These are phyloP conservation scores for Anniella stebbinsi DNA, from an alignment of 2,797 vertebrate species.

Conservation along the genomic window DNA sequence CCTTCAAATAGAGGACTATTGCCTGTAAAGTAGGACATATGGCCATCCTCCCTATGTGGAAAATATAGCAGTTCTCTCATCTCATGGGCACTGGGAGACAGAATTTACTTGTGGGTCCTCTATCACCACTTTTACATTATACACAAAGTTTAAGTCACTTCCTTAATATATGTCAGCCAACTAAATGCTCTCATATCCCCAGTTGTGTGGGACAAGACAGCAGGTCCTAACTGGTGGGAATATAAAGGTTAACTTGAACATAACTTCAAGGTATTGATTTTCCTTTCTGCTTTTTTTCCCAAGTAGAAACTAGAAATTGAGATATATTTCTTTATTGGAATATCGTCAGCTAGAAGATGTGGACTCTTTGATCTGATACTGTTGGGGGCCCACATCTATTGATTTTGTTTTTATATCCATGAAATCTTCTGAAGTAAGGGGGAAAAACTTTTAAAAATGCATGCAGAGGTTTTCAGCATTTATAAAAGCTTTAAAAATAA, in stretches of 20 bases:
- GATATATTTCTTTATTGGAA: constrained; percentile 38
- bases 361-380: not conserved
- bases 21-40: too few species aligned
- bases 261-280: constrained; percentile 9
- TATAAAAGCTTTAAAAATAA: not conserved
- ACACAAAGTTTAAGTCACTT: not conserved
- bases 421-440: constrained; percentile 15
- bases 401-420: constrained; percentile 25
- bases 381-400: not conserved
- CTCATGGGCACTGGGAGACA: not conserved
- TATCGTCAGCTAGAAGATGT: constrained; percentile 24
- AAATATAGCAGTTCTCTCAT: not conserved
- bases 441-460: not conserved
- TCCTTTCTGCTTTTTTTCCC: not conserved
- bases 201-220: not conserved
- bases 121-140: not conserved
- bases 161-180: not conserved
- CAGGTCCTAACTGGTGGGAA: not conserved
- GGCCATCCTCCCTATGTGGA: not conserved
- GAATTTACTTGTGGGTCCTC: not conserved
- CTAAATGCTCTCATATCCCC: not conserved
- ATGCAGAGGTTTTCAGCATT: constrained; percentile 17
- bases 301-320: not conserved
- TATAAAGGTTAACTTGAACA: not conserved
- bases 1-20: not conserved